Evolutionary conservation across 2,888 invertebrate species (phyloP).

Genomic region (Troides oblongomaculatus): DNA sequence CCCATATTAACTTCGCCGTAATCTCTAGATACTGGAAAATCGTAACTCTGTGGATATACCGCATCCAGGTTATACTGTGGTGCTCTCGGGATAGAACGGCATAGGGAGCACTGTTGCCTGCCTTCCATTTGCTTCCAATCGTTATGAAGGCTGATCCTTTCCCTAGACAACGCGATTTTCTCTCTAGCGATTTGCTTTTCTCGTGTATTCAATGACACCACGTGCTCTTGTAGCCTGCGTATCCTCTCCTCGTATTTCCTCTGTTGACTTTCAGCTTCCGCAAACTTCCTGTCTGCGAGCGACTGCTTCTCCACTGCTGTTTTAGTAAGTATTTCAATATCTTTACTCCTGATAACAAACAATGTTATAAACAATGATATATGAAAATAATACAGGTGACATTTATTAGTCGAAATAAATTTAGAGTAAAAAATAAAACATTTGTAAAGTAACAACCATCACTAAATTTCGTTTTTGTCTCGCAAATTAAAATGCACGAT

Average conservation of each 20-base stretch:
- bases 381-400: not conserved
- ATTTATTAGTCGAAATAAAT: too few species aligned
- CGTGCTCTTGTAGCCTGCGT: constrained; percentile 78
- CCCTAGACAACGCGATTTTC: constrained; percentile 80
- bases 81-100: constrained; percentile 57
- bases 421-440: too few species aligned
- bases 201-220: constrained; percentile 73
- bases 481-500: too few species aligned
- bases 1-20: constrained; percentile 49
- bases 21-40: constrained; percentile 57
- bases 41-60: constrained; percentile 51
- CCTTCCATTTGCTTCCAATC: constrained; percentile 72
- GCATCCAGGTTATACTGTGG: constrained; percentile 46
- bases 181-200: constrained; percentile 82
- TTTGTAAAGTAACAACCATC: too few species aligned
- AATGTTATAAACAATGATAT: not conserved
- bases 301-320: constrained; percentile 80
- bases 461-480: too few species aligned
- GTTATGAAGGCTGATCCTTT: constrained; percentile 78
- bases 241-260: constrained; percentile 79
- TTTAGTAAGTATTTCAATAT: constrained; percentile 77
- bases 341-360: constrained; percentile 58
- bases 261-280: constrained; percentile 78
- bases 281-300: constrained; percentile 76
- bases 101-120: constrained; percentile 66